These are phyloP conservation scores for Phenganax subtilis DNA, from an alignment of 92 coral and sea anemone species.

Conservation along the genomic window DNA sequence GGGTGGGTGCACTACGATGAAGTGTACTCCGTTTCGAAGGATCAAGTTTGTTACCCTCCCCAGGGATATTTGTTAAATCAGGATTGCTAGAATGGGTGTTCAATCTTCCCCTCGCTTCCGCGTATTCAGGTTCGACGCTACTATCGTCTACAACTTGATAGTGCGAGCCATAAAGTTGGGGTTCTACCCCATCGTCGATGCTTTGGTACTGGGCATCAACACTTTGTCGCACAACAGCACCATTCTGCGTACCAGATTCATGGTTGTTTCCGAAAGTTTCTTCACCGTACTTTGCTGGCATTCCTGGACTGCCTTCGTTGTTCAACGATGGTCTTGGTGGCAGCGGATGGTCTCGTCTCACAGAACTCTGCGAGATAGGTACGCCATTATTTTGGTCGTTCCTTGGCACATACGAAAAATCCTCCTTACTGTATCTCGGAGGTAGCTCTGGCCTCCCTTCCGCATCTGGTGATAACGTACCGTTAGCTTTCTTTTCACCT, in stretches of 20 bases:
- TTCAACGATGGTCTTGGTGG: slow-evolving; percentile 5
- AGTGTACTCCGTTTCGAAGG: slow-evolving; percentile 25
- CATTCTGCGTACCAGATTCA: not conserved
- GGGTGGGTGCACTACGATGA: slow-evolving; percentile 34
- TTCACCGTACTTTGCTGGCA: not conserved
- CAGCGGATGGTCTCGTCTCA: not conserved
- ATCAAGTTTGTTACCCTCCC: not conserved
- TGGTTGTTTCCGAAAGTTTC: not conserved
- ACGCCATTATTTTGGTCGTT: too few species aligned
- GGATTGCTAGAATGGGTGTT: slow-evolving; percentile 37
- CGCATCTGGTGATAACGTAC: not conserved
- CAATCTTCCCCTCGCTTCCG: slow-evolving; percentile 8
- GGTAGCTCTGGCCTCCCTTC: too few species aligned
- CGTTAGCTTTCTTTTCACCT: not conserved
- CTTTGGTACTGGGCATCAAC: not conserved
- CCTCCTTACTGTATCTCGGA: too few species aligned
- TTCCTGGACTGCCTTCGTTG: not conserved
- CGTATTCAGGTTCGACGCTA: not conserved
- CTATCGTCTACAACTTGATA: slow-evolving; percentile 24
- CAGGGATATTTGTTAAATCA: slow-evolving; percentile 7
- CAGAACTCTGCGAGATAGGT: not conserved
- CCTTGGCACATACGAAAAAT: too few species aligned
- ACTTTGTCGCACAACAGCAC: not conserved
- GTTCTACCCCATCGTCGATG: not conserved
- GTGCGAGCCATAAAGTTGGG: slow-evolving; percentile 1